Percentiles rank a stretch among this genome's conserved stretches.
These are phyloP conservation scores for Epizoanthus scotinus DNA, from an alignment of 92 coral and sea anemone genomes.

Conservation along the genomic window DNA sequence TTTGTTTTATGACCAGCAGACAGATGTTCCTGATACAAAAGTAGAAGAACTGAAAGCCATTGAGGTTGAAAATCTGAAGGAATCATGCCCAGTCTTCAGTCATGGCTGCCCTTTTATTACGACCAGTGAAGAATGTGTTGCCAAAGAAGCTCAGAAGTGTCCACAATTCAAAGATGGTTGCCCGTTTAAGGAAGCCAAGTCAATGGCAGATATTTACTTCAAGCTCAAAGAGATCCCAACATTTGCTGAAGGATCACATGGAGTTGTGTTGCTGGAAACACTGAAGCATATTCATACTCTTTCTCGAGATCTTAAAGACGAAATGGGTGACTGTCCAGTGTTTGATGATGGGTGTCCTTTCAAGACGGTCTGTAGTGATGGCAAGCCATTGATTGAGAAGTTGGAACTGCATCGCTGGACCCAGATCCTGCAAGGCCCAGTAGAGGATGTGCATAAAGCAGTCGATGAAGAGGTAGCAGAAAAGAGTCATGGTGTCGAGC, in stretches of 20 bases:
- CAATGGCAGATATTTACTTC: constrained; percentile 71
- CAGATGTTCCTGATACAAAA: constrained; percentile 71
- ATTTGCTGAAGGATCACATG: constrained; percentile 78
- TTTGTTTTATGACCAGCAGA: constrained; percentile 50
- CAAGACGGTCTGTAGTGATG: constrained; percentile 95
- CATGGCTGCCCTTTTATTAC: constrained; percentile 92
- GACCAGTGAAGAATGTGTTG: constrained; percentile 59
- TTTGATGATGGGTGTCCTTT: constrained; percentile 96
- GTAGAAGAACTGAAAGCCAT: constrained; percentile 54
- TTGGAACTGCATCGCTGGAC: constrained; percentile 83
- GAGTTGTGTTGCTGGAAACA: constrained; percentile 73
- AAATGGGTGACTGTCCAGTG: constrained; percentile 92
- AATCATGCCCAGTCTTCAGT: constrained; percentile 90
- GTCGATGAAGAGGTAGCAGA: constrained; percentile 60
- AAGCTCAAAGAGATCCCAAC: constrained; percentile 75
- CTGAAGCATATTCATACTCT: constrained; percentile 78
- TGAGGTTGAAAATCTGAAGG: constrained; percentile 69
- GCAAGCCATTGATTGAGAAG: constrained; percentile 81
- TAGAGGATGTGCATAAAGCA: constrained; percentile 48
- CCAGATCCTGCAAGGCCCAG: constrained; percentile 64
- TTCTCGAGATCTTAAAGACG: constrained; percentile 73
- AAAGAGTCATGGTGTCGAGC: constrained; percentile 66
- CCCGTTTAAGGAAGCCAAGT: constrained; percentile 78
- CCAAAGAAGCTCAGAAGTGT: constrained; percentile 79
- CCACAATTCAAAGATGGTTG: constrained; percentile 93